These are phyloP conservation scores for Pantherophis alleghaniensis DNA, from an alignment of 2,797 vertebrate species.

Conservation along the genomic window DNA sequence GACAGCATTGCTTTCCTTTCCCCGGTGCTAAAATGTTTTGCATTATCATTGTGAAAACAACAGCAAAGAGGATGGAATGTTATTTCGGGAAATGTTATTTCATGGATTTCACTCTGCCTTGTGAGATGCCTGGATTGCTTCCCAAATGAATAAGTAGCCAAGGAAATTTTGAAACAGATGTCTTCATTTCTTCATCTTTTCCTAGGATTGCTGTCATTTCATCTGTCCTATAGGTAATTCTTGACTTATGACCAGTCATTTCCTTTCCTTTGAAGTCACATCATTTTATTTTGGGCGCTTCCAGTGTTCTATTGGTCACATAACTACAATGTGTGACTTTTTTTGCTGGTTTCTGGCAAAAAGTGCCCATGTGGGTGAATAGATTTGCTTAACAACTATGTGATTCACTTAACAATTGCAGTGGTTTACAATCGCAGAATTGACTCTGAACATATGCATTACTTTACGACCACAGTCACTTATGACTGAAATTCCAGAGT, in stretches of 20 bases:
- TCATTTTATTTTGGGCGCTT: neutral
- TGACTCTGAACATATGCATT: neutral
- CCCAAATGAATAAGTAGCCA: neutral
- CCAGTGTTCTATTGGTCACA: neutral
- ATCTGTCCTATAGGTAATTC: neutral
- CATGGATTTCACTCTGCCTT: neutral
- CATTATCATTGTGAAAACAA: neutral
- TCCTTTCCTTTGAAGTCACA: neutral
- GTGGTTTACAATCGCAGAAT: too few species aligned
- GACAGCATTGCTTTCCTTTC: neutral
- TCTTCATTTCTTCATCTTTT: neutral
- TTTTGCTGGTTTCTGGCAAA: neutral
- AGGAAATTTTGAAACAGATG: neutral
- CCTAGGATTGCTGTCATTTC: neutral
- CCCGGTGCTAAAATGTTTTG: neutral
- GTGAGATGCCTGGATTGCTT: neutral
- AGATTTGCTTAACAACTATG: neutral
- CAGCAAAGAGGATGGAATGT: neutral
- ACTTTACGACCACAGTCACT: neutral
- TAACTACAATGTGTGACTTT: neutral
- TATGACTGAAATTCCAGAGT: neutral
- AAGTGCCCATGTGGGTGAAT: neutral
- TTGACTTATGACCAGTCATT: neutral
- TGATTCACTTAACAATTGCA: too few species aligned
- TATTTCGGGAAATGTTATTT: neutral